These are phyloP conservation scores for Murina feae DNA, from an alignment of 2,113 vertebrate species.

Conservation along the genomic window DNA sequence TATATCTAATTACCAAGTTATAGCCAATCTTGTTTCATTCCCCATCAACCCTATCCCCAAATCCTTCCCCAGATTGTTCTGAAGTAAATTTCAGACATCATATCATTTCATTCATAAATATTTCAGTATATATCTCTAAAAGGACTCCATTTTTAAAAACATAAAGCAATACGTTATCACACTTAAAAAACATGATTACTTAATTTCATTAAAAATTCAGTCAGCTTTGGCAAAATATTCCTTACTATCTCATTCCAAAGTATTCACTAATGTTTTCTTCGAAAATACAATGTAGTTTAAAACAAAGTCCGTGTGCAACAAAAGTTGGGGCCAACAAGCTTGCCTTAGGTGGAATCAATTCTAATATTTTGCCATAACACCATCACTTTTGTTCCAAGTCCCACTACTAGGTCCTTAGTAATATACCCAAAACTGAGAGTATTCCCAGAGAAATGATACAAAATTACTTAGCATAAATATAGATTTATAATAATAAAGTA, in stretches of 20 bases:
- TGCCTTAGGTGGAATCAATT: neutral
- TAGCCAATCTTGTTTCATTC: neutral
- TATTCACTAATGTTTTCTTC: conserved; percentile 23
- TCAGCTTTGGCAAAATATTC: neutral
- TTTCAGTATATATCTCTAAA: neutral
- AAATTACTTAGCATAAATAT: neutral
- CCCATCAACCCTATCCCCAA: neutral
- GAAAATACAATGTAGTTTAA: conserved; percentile 1
- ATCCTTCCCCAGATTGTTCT: neutral
- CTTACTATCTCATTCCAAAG: conserved; percentile 1
- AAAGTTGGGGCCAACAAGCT: neutral
- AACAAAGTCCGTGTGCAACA: neutral
- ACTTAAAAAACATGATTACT: neutral
- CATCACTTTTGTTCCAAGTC: neutral
- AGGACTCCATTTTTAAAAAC: neutral
- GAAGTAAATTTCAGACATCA: neutral
- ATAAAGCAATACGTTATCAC: neutral
- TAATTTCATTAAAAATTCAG: conserved; percentile 16
- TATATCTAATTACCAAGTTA: neutral
- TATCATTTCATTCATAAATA: neutral
- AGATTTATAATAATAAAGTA: neutral
- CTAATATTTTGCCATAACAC: neutral
- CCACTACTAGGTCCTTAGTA: neutral
- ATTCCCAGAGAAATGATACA: neutral
- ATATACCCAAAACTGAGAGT: conserved; percentile 10